Percentiles rank a stretch among this genome's conserved stretches.
phyloP scores from a whole-genome alignment of 2,797 vertebrate species.

The Karalla daura region DNA sequence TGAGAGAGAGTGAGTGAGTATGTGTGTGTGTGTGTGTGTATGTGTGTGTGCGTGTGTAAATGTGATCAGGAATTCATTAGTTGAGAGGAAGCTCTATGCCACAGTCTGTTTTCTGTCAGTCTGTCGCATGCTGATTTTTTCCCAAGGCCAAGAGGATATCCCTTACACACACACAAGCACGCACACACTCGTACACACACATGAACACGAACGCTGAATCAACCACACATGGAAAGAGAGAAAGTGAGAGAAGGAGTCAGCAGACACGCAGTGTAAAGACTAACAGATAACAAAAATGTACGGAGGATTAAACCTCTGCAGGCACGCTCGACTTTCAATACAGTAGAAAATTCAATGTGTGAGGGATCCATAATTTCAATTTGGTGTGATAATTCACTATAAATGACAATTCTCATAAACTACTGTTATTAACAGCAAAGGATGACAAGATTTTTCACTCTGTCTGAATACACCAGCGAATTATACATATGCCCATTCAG shows the following conservation, averaged over 20 bases:
- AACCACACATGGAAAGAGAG: conserved; percentile 41
- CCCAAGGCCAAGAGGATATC: conserved; percentile 77
- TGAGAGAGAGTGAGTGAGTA: too few relatives aligned
- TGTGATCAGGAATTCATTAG: conserved; percentile 75
- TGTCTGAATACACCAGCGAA: not conserved
- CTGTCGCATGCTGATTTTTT: conserved; percentile 66
- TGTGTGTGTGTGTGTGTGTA: conserved; percentile 29
- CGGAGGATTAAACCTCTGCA: conserved; percentile 1
- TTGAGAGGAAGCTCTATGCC: conserved; percentile 67
- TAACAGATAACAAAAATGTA: conserved; percentile 3
- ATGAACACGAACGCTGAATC: conserved; percentile 22
- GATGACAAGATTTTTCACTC: not conserved
- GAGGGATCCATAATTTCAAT: not conserved
- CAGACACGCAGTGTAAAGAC: conserved; percentile 6
- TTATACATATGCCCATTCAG: not conserved
- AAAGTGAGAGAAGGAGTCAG: conserved; percentile 33
- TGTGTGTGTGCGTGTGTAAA: conserved; percentile 35
- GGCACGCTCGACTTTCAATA: not conserved
- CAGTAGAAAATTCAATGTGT: not conserved
- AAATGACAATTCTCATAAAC: conserved; percentile 5
- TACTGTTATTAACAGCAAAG: not conserved
- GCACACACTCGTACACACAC: conserved; percentile 14
- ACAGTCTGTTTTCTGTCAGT: conserved; percentile 75
- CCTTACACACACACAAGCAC: conserved; percentile 50
- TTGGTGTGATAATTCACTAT: not conserved